A percentile compares a stretch with the other conserved stretches of the same genome.
These are phyloP conservation scores for Sturmia bella DNA, from an alignment of 2,888 invertebrate species.

Conservation along the genomic window DNA sequence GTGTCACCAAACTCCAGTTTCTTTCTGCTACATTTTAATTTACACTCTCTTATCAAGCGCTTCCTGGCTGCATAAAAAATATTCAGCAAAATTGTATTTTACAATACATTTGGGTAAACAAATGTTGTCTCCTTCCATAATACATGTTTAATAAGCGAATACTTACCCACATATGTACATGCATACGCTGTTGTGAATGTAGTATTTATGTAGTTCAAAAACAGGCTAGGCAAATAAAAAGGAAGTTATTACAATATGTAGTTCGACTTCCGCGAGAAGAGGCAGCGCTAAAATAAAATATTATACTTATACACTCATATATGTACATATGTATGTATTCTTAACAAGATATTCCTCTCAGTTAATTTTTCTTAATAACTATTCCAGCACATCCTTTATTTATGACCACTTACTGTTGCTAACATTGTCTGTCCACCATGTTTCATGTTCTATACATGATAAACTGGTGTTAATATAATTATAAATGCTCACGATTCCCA, in stretches of 20 bases:
- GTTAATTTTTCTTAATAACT: background rate
- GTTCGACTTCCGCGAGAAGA: too few species aligned
- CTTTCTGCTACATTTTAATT: background rate
- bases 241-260: too few species aligned
- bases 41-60: background rate
- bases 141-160: conserved; percentile 12
- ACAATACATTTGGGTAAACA: conserved; percentile 32
- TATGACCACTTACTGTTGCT: background rate
- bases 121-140: conserved; percentile 35
- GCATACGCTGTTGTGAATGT: too few species aligned
- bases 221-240: too few species aligned
- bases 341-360: too few species aligned
- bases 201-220: too few species aligned
- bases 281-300: too few species aligned
- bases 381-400: background rate
- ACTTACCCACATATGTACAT: too few species aligned
- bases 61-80: conserved; percentile 5
- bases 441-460: background rate
- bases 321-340: too few species aligned
- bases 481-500: conserved; percentile 50
- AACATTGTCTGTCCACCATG: background rate
- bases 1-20: conserved; percentile 2
- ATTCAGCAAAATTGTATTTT: conserved; percentile 1
- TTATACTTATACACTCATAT: too few species aligned
- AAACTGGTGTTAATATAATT: conserved; percentile 56